Evolutionary conservation across 2,797 vertebrate genomes (phyloP).

Genomic region (Trachurus trachurus): DNA sequence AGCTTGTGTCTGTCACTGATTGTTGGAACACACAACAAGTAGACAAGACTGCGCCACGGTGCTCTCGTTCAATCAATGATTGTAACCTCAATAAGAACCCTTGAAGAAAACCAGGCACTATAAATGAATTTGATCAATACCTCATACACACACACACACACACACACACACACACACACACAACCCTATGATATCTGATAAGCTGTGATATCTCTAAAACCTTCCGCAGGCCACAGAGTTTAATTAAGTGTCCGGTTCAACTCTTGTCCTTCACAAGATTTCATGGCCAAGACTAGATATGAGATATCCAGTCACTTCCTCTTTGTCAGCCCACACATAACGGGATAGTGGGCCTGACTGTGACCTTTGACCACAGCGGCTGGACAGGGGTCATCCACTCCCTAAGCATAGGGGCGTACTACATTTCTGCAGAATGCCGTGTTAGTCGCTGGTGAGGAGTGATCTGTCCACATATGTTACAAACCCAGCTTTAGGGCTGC

Average conservation of each 20-base stretch:
- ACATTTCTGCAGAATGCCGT: conserved; percentile 27
- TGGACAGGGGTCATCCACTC: conserved; percentile 39
- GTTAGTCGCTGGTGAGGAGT: conserved; percentile 29
- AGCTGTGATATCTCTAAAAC: no score
- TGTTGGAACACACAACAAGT: conserved; percentile 11
- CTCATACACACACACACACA: no score
- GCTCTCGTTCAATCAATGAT: no score
- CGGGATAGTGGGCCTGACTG: conserved; percentile 29
- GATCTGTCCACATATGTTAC: conserved; percentile 4
- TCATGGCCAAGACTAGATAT: conserved; percentile 13
- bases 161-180: no score
- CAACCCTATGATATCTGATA: no score
- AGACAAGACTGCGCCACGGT: conserved; percentile 5
- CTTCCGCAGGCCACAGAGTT: no score
- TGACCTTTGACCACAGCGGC: conserved; percentile 55
- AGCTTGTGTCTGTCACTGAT: conserved; percentile 23
- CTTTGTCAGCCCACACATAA: conserved; percentile 51
- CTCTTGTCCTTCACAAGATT: not conserved
- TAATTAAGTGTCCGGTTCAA: not conserved
- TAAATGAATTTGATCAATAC: no score
- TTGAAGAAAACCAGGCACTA: no score
- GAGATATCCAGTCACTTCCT: conserved; percentile 46
- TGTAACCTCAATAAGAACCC: no score
- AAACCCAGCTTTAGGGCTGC: conserved; percentile 13
- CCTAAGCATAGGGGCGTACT: conserved; percentile 17